Evolutionary conservation across 2,888 invertebrate genomes (phyloP).

Genomic region (Thysanoteuthis rhombus): DNA sequence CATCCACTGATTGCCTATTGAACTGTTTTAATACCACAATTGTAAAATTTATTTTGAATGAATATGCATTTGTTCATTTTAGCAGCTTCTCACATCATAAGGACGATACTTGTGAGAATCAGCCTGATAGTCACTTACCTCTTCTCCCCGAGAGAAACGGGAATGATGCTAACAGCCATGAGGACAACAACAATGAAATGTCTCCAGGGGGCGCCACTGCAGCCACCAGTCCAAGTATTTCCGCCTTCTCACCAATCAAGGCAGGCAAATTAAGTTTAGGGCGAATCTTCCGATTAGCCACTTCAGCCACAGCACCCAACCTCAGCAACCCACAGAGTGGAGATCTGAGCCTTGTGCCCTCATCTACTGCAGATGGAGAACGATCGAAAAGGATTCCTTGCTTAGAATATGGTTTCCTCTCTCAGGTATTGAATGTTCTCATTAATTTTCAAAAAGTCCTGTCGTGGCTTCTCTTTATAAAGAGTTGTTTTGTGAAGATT

Average conservation of each 20-base stretch:
- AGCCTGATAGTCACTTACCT: not conserved
- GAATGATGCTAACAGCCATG: not conserved
- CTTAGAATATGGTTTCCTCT: constrained; percentile 49
- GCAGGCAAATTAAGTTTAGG: constrained; percentile 40
- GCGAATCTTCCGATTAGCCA: constrained; percentile 28
- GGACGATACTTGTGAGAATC: not conserved
- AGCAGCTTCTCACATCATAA: not conserved
- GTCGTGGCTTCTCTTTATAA: too few relatives aligned
- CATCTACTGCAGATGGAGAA: constrained; percentile 47
- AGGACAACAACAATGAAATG: constrained; percentile 17
- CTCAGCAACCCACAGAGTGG: constrained; percentile 23
- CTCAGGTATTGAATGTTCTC: constrained; percentile 40
- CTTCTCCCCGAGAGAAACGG: not conserved
- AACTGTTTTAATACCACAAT: too few relatives aligned
- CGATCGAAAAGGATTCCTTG: constrained; percentile 51
- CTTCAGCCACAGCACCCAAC: constrained; percentile 37
- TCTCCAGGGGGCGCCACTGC: constrained; percentile 36
- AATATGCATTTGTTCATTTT: not conserved
- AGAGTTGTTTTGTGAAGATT: too few relatives aligned
- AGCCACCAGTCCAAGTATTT: constrained; percentile 40
- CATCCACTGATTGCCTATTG: too few relatives aligned
- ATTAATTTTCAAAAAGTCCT: too few relatives aligned
- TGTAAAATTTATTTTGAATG: too few relatives aligned
- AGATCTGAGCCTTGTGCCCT: constrained; percentile 45
- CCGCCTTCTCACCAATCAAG: constrained; percentile 21